phyloP scores from a whole-genome alignment of 37 sponge, comb jelly and placozoan species.

The Amphimedon queenslandica region DNA sequence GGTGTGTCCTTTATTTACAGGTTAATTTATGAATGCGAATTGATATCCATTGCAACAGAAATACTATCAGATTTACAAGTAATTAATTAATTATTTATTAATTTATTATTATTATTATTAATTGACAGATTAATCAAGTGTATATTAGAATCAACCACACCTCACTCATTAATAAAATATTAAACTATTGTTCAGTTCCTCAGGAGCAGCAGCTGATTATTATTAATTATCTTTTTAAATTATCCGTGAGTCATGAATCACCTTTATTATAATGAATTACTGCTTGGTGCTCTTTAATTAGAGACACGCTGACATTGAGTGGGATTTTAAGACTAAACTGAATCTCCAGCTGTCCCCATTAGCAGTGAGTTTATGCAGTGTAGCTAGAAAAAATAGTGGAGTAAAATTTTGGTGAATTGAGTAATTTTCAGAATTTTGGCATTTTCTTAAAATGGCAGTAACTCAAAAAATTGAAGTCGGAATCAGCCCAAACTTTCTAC shows the following conservation, averaged over 20 bases:
- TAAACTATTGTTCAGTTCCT: slow-evolving; percentile 68
- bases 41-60: not conserved
- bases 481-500: too few relatives aligned
- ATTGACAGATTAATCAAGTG: slow-evolving; percentile 14
- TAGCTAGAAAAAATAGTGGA: too few relatives aligned
- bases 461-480: too few relatives aligned
- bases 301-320: too few relatives aligned
- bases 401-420: too few relatives aligned
- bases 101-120: slow-evolving; percentile 2
- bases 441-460: too few relatives aligned
- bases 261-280: too few relatives aligned
- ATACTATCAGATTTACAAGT: not conserved
- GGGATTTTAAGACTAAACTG: slow-evolving; percentile 19
- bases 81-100: not conserved
- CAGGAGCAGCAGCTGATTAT: slow-evolving; percentile 27
- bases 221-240: slow-evolving; percentile 14
- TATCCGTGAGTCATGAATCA: slow-evolving; percentile 21
- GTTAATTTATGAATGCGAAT: not conserved
- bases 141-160: slow-evolving; percentile 69
- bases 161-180: slow-evolving; percentile 45
- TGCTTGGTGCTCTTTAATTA: too few relatives aligned
- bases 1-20: not conserved
- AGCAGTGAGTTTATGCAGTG: slow-evolving; percentile 51
- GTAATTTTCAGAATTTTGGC: too few relatives aligned
- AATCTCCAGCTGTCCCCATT: slow-evolving; percentile 40